A percentile compares a stretch with the other conserved stretches of the same genome.
These are phyloP conservation scores for Chaetodon trifascialis DNA, from an alignment of 2,113 vertebrate genomes.

Conservation along the genomic window DNA sequence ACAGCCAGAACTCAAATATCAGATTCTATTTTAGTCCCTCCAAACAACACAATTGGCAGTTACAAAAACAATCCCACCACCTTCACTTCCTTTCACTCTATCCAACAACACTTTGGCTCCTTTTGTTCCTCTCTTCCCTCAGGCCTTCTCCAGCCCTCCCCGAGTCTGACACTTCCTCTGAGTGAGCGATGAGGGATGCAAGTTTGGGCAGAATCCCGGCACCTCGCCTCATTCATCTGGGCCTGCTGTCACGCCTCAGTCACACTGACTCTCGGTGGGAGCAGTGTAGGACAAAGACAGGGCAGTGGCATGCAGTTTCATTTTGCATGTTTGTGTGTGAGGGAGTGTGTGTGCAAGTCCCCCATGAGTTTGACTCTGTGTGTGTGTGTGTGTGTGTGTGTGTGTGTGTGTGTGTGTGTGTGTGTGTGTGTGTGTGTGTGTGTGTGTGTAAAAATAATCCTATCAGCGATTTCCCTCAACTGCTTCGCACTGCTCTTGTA, in stretches of 20 bases:
- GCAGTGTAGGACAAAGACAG: slow-evolving; percentile 18
- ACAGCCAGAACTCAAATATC: slow-evolving; percentile 20
- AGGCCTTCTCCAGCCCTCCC: slow-evolving; percentile 34
- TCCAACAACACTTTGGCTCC: slow-evolving; percentile 48
- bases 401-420: slow-evolving; percentile 18
- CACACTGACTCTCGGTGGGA: neutral
- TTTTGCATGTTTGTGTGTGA: slow-evolving; percentile 13
- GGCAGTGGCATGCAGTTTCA: neutral
- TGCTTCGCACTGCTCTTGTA: slow-evolving; percentile 18
- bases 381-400: slow-evolving; percentile 19
- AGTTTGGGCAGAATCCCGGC: slow-evolving; percentile 31
- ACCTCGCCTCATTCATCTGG: slow-evolving; percentile 53
- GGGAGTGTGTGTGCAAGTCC: slow-evolving; percentile 12
- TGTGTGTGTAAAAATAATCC: slow-evolving; percentile 46
- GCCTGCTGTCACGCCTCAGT: slow-evolving; percentile 45
- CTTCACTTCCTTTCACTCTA: slow-evolving; percentile 40
- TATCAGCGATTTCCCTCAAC: slow-evolving; percentile 27
- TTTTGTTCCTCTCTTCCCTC: slow-evolving; percentile 39
- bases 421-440: slow-evolving; percentile 9
- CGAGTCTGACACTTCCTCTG: slow-evolving; percentile 56
- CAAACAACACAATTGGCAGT: slow-evolving; percentile 13
- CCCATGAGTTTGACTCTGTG: slow-evolving; percentile 1
- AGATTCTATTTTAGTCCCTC: slow-evolving; percentile 32
- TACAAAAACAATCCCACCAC: slow-evolving; percentile 25
- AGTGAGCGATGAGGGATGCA: slow-evolving; percentile 60